Conservation (phyloP, 1,140 invertebrate genomes). For the Formica selysi region DNA sequence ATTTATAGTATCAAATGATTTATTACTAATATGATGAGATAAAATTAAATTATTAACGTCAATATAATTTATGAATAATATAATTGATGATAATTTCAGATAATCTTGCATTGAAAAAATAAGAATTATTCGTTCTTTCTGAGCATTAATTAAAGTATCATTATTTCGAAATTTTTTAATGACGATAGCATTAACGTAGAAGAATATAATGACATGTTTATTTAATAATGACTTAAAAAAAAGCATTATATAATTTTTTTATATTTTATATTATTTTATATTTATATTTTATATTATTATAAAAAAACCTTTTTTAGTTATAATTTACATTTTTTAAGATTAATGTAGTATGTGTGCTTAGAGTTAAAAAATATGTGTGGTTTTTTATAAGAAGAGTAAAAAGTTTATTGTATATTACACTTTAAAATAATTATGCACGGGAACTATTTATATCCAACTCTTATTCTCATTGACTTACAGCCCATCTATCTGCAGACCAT, state of each 20-base stretch:
- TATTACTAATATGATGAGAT: too few species aligned
- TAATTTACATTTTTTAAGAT: neutral
- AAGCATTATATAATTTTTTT: neutral
- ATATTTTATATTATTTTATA: neutral
- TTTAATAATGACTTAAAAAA: neutral
- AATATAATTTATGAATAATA: too few species aligned
- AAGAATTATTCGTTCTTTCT: too few species aligned
- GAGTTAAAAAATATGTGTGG: neutral
- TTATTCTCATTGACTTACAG: slow-evolving; percentile 6
- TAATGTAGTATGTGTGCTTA: neutral
- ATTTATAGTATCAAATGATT: too few species aligned
- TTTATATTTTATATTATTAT: neutral
- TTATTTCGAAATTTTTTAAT: too few species aligned
- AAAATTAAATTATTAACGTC: too few species aligned
- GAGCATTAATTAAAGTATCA: too few species aligned
- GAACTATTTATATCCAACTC: neutral
- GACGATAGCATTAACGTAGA: too few species aligned
- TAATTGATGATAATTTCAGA: too few species aligned
- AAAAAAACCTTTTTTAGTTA: too few species aligned
- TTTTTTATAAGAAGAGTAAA: neutral
- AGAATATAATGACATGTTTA: too few species aligned
- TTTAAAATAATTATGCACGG: neutral
- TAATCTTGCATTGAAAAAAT: too few species aligned
- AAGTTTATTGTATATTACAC: neutral
- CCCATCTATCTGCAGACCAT: neutral